Base-by-base conservation (phyloP, 2,113 vertebrate species). In the Etheostoma spectabile region DNA sequence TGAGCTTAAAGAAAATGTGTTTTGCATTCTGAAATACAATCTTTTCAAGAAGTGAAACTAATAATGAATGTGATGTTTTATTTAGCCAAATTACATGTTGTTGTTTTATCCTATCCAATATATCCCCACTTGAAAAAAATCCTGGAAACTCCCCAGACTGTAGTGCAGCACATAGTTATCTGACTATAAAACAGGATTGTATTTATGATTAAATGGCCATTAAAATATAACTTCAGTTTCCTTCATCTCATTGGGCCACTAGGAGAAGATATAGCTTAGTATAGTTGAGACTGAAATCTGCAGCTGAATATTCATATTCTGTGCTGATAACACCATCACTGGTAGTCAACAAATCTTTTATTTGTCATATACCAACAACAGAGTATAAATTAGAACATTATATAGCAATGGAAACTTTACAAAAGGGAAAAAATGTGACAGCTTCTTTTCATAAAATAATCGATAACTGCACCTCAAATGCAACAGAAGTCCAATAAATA, bases 401-500 rank as follows among this genome's bases (percentile, higher is more conserved):
- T 82, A 72, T 84, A 91, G 88, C 72, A 89, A 91, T 62, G 86
- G 77, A 90, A 87, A 89, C 88, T 92, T 91, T 83, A 91, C 91
- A 92, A 82, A 81, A 80, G 60, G 73, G 52, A 80, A 86, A 85
- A 13, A 74, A 78, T 62, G 42, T 86, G 75, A 69, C 56, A 74
- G 64, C 57, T 70, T 75, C 52, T 73, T 83, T 64, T 84, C 51
- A 84, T 57, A 79, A 69, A 75, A 80, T 74, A 56, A 73, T 68
- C 46, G 15, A 79, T 77, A 82, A 82, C 67, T 86, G 74, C 84
- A 83, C 72, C 73, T 88, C 66, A 73, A 60, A 82, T 74, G 86
- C 79, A 59, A 88, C 71, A 79, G 82, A 91, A 81, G 94, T 94
- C 88, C 83, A 96, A 96, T 96, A 96, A 96, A 96, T 95, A 95